phyloP scores from a whole-genome alignment of 1,140 invertebrate species.

The Plutomurus gul region DNA sequence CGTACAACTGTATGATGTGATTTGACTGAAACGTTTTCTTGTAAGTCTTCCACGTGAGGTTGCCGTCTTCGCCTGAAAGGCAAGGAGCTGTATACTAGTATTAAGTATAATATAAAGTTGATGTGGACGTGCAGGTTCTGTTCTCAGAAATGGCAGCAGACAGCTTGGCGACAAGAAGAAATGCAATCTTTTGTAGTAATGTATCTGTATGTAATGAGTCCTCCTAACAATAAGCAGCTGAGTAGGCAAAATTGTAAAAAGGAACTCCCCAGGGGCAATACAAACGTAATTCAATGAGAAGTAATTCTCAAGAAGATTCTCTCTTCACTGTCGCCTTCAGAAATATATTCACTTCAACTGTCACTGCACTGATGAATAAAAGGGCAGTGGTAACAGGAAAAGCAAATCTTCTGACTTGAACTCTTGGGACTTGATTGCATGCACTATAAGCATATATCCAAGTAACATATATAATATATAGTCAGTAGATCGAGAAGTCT shows the following conservation, averaged over 20 bases:
- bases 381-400: neutral
- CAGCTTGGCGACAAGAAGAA: slow-evolving; percentile 2
- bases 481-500: neutral
- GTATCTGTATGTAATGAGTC: neutral
- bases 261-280: neutral
- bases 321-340: neutral
- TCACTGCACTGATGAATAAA: neutral
- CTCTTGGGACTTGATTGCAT: neutral
- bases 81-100: no score
- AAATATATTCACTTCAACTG: neutral
- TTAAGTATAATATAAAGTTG: neutral
- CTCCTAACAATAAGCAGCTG: neutral
- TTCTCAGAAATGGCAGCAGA: slow-evolving; percentile 18
- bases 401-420: neutral
- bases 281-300: neutral
- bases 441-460: neutral
- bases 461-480: neutral
- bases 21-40: no score
- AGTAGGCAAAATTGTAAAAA: neutral
- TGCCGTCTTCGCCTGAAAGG: no score
- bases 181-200: neutral
- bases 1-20: no score
- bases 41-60: no score
- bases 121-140: neutral
- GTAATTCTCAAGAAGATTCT: no score